phyloP scores from a whole-genome alignment of 2,888 invertebrate species.

The Anticlea derivata region DNA sequence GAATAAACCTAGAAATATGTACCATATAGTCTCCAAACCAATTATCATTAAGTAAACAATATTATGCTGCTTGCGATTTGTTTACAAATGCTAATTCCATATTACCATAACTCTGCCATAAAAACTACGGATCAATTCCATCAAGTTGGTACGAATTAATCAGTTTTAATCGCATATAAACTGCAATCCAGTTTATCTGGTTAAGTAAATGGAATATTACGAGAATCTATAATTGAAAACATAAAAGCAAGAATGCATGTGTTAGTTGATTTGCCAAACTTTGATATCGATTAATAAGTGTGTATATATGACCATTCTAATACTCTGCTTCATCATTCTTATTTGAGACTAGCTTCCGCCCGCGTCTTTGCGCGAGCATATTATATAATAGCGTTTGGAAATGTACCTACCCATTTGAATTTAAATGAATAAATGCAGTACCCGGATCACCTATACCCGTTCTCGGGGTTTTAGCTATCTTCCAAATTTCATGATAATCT shows the following conservation, averaged over 20 bases:
- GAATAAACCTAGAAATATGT: no score
- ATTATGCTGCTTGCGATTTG: constrained; percentile 1
- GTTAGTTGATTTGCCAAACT: constrained; percentile 1
- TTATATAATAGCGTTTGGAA: no score
- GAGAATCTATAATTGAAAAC: constrained; percentile 2
- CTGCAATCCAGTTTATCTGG: constrained; percentile 2
- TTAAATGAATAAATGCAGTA: no score
- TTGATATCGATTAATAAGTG: background rate
- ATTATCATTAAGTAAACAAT: constrained; percentile 5
- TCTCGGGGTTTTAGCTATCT: no score
- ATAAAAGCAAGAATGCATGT: constrained; percentile 4
- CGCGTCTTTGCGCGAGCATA: no score
- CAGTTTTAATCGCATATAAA: constrained; percentile 12
- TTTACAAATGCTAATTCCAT: constrained; percentile 23
- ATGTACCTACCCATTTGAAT: no score
- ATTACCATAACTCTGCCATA: constrained; percentile 19
- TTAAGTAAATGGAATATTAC: constrained; percentile 5
- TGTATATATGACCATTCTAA: no score
- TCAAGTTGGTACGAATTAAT: constrained; percentile 9
- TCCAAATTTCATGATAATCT: no score
- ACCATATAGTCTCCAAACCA: background rate
- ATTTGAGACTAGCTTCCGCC: no score
- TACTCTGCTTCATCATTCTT: background rate
- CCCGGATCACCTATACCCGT: no score
- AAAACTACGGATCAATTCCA: constrained; percentile 18